Percentiles rank a stretch among this genome's conserved stretches.
Evolutionary conservation across 2,888 invertebrate species (phyloP).

Genomic region (Crepidodera aurea): DNA sequence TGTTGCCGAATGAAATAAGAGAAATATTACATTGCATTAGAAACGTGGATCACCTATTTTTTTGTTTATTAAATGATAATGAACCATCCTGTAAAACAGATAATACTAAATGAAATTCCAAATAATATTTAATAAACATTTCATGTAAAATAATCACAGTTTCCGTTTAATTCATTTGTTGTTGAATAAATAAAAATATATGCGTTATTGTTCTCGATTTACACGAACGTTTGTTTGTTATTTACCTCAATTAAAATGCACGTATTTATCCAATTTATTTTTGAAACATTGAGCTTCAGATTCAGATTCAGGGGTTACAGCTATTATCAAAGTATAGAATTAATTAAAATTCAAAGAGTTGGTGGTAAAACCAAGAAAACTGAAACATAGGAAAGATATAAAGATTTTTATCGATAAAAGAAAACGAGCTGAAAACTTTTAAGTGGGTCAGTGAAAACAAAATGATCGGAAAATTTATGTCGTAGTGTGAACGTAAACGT

Average conservation of each 20-base stretch:
- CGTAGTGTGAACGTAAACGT: slow-evolving; percentile 3
- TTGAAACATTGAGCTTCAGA: too few species aligned
- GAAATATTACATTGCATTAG: too few species aligned
- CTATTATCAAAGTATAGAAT: too few species aligned
- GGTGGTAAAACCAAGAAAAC: too few species aligned
- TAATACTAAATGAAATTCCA: neutral
- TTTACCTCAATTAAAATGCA: slow-evolving; percentile 12
- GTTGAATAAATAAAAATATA: slow-evolving; percentile 18
- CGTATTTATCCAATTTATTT: too few species aligned
- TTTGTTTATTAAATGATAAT: too few species aligned
- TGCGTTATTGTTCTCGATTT: slow-evolving; percentile 8
- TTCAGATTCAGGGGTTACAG: too few species aligned
- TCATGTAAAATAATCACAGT: slow-evolving; percentile 11
- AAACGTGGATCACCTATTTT: too few species aligned
- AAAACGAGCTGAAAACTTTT: slow-evolving; percentile 10
- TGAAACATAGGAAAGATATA: neutral
- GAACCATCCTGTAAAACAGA: neutral
- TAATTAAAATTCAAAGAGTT: too few species aligned
- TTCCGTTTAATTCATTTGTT: slow-evolving; percentile 6
- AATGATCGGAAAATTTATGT: slow-evolving; percentile 21
- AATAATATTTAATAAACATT: slow-evolving; percentile 7
- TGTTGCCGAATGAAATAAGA: too few species aligned
- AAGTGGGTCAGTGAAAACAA: slow-evolving; percentile 20
- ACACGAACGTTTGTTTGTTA: slow-evolving; percentile 14
- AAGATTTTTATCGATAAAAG: slow-evolving; percentile 4